Evolutionary conservation across 2,888 invertebrate species (phyloP), one percentile per base, ranked within the genome.

Genomic region (Lottia scabra): DNA sequence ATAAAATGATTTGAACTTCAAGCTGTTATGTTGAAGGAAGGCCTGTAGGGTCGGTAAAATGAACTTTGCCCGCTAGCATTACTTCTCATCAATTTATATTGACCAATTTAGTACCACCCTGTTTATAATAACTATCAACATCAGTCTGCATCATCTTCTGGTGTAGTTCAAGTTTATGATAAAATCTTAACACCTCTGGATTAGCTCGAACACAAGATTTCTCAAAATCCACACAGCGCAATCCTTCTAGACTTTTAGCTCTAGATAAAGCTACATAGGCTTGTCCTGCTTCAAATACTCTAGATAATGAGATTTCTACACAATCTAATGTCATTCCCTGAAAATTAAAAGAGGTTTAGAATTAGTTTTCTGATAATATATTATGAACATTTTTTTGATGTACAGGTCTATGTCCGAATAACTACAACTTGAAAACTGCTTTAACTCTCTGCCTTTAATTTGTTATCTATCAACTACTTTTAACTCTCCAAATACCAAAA

Each of bases 241-340:
- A 91, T 2, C 95, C 93, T 70, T 95, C 92, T 68, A 98, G 91
- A 85, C 95, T 96, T 86, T 96, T 94, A 13, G 98, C 97, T 78
- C 98, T 92, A 16, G 97, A 97, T 12, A 98, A 90, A 0, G 98
- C 98, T 0, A 98, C 98, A 90, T 98, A 98, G 0, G 98, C 96
- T 90, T 98, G 98, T 0, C 98, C 98, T 46, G 96, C 94, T 91
- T 98, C 97, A 91, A 98, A 98, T 48, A 97, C 97, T 85, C 95
- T 93, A 0, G 94, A 93, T 67, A 98, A 90, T 8, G 96, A 95
- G 94, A 98, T 96, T 91, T 98, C 97, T 0, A 97, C 97, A 91
- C 97, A 97, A 87, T 98, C 97, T 78, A 98, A 91, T 0, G 98
- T 97, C 84, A 98, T 92, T 1, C 98, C 98, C 92, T 98, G 95